Base-by-base conservation (phyloP, 2,113 vertebrate genomes). In the Rana temporaria region DNA sequence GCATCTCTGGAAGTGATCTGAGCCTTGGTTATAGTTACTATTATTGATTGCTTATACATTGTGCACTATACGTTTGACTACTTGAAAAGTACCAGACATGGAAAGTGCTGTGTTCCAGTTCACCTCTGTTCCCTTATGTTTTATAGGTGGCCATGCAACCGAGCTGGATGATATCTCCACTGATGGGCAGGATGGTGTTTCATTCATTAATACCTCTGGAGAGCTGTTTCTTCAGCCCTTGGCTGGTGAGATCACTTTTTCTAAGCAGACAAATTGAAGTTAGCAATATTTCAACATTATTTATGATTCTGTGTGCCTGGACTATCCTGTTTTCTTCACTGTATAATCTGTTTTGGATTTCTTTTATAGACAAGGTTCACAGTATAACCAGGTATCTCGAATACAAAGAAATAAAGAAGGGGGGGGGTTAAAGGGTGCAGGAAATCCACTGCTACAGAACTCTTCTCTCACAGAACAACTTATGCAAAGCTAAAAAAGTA, bases 171-270 rank as follows among this genome's bases (percentile, higher is more conserved):
- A 94, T 78, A 90, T 96, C 86, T 95, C 93, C 82, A 92, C 93
- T 53, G 92, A 95, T 75, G 96, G 96, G 26, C 93, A 95, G 84
- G 93, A 95, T 86, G 96, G 95, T 4, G 89, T 96, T 82, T 99
- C 96, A 1, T 98, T 97, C 85, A 89, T 97, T 79, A 93, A 96
- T 75, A 95, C 95, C 2, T 89, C 90, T 85, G 95, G 94, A 79
- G 96, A 99, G 84, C 93, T 97, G 84, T 98, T 95, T 88, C 89
- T 98, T 60, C 95, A 94, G 82, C 96, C 96, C 62, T 88, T 98
- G 73, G 95, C 96, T 92, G 96, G 96, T 97, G 87, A 85, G 34
- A 83, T 9, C 79, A 42, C 7, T 60, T 5, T 4, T 52, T 69
- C 20, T 20, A 15, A 22, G 22, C 4, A 52, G 20, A 26, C 1